Conservation (phyloP, 2,888 invertebrate species). For the Cheilosia urbana region DNA sequence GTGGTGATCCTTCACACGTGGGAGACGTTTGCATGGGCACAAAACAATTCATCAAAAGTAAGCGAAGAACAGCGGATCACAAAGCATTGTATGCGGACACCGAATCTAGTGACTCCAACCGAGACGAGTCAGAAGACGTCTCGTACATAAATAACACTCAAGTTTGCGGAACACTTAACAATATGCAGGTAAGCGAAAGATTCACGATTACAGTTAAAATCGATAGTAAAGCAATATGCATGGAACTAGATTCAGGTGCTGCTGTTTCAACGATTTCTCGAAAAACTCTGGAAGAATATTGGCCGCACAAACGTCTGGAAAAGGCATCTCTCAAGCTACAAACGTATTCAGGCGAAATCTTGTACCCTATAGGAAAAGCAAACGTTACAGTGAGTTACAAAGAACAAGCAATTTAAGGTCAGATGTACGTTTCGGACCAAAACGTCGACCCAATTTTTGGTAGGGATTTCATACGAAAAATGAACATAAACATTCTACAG, state of each 20-base stretch:
- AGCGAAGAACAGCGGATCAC: not conserved
- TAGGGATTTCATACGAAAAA: not conserved
- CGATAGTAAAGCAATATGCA: not conserved
- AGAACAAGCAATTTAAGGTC: not conserved
- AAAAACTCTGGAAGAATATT: not conserved
- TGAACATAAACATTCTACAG: not conserved
- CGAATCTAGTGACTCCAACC: not conserved
- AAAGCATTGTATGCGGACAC: not conserved
- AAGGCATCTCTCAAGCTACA: not conserved
- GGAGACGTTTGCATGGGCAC: not conserved
- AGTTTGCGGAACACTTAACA: not conserved
- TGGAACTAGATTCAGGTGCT: not conserved
- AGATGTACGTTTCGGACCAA: not conserved
- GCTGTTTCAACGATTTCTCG: not conserved
- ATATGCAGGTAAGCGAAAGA: slow-evolving; percentile 6
- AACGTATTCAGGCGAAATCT: slow-evolving; percentile 3
- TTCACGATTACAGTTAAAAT: not conserved
- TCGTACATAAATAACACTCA: not conserved
- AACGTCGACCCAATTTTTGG: slow-evolving; percentile 5
- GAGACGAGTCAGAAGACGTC: not conserved
- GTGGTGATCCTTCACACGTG: slow-evolving; percentile 2
- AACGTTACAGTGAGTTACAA: not conserved
- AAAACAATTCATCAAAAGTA: not conserved
- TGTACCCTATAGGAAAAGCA: not conserved
- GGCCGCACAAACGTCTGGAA: not conserved